phyloP scores from a whole-genome alignment of 2,888 invertebrate species.

The Mactromeris polynyma region DNA sequence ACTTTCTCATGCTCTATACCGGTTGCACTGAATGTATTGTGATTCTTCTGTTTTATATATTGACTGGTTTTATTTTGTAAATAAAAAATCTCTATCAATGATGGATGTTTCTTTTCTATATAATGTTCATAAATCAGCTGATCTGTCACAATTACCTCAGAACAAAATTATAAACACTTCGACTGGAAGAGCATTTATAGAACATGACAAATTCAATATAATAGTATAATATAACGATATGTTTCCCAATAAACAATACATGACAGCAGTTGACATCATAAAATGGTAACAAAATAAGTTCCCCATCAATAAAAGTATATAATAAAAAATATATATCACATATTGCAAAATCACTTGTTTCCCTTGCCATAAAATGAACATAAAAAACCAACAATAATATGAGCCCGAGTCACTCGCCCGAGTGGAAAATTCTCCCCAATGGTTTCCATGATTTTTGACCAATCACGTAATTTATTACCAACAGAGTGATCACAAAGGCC shows the following conservation, averaged over 20 bases:
- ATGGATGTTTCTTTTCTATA: not conserved
- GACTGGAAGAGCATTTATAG: too few species aligned
- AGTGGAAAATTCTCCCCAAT: too few species aligned
- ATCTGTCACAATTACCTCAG: not conserved
- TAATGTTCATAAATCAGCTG: not conserved
- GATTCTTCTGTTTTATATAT: not conserved
- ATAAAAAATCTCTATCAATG: not conserved
- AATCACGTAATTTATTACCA: too few species aligned
- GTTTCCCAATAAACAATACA: not conserved
- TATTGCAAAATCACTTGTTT: not conserved
- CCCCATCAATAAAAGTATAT: not conserved
- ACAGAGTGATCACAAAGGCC: too few species aligned
- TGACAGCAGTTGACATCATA: not conserved
- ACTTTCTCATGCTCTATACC: not conserved
- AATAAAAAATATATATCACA: not conserved
- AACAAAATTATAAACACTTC: too few species aligned
- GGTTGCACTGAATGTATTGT: not conserved
- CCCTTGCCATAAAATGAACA: not conserved
- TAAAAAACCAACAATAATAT: too few species aligned
- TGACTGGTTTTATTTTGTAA: slow-evolving; percentile 15
- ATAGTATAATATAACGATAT: not conserved
- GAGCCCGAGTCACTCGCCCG: too few species aligned
- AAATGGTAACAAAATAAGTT: not conserved
- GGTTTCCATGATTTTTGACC: too few species aligned
- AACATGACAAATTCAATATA: not conserved